Evolutionary conservation across 2,888 invertebrate genomes (phyloP).

Genomic region (Drosophila niveifrons): DNA sequence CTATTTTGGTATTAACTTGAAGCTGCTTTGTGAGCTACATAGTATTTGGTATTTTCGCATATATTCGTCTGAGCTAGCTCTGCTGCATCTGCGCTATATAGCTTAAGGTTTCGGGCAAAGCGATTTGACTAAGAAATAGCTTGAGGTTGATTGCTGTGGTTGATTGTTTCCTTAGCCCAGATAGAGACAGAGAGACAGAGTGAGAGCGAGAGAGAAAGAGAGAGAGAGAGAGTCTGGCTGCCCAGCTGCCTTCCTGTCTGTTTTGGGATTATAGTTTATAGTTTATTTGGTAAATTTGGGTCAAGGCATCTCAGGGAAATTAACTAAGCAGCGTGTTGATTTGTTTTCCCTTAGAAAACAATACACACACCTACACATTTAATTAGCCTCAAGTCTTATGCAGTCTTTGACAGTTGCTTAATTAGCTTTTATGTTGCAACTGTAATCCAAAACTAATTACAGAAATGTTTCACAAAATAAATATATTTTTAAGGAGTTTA

Average conservation of each 20-base stretch:
- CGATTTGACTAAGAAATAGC: slow-evolving; percentile 68
- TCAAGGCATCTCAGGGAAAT: slow-evolving; percentile 9
- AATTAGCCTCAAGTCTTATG: not conserved
- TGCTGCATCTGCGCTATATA: not conserved
- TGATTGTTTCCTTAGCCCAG: slow-evolving; percentile 14
- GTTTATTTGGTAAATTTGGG: slow-evolving; percentile 4
- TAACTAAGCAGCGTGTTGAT: not conserved
- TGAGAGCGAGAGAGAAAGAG: too few species aligned
- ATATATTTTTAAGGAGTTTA: not conserved
- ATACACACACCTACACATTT: not conserved
- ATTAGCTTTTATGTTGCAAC: not conserved
- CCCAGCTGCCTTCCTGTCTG: not conserved
- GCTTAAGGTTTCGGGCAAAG: slow-evolving; percentile 34
- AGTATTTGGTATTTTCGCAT: slow-evolving; percentile 57
- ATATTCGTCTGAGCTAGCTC: slow-evolving; percentile 48
- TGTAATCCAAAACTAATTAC: not conserved
- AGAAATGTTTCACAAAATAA: not conserved
- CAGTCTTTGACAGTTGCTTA: not conserved
- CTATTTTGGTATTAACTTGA: slow-evolving; percentile 70
- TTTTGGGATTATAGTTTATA: slow-evolving; percentile 1
- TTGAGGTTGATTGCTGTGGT: slow-evolving; percentile 41
- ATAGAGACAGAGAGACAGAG: too few species aligned
- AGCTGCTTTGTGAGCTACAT: slow-evolving; percentile 57
- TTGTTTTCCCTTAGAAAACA: not conserved
- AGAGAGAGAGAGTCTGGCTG: not conserved